Conservation (phyloP, 2,888 invertebrate species). For the Eugnorisma glareosa region DNA sequence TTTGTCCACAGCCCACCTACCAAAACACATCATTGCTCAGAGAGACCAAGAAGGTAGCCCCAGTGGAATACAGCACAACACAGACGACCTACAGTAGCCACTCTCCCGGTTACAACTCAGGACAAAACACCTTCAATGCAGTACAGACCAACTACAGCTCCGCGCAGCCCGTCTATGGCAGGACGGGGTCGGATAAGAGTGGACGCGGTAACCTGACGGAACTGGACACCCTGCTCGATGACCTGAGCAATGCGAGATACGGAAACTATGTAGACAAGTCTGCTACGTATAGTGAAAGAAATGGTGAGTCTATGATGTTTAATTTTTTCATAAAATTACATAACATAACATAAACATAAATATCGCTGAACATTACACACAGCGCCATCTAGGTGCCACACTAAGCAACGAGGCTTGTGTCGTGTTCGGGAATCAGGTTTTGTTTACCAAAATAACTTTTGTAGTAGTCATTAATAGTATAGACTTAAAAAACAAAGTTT, state of each 20-base stretch:
- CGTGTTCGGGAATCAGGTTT: too few relatives aligned
- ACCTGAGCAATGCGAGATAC: conserved; percentile 95
- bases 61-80: conserved; percentile 82
- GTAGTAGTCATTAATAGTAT: too few relatives aligned
- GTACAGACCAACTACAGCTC: conserved; percentile 42
- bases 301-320: conserved; percentile 74
- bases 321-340: too few relatives aligned
- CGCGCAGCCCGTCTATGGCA: conserved; percentile 78
- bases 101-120: conserved; percentile 70
- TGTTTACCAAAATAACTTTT: too few relatives aligned
- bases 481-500: too few relatives aligned
- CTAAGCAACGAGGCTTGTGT: too few relatives aligned
- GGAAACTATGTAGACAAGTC: conserved; percentile 85
- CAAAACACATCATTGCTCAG: conserved; percentile 88
- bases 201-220: conserved; percentile 95
- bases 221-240: conserved; percentile 97
- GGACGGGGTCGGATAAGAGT: conserved; percentile 76
- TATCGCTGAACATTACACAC: too few relatives aligned
- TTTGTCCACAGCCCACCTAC: conserved; percentile 92
- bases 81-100: conserved; percentile 74
- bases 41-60: conserved; percentile 71
- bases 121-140: conserved; percentile 44
- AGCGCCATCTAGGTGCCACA: too few relatives aligned
- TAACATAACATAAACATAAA: too few relatives aligned
- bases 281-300: conserved; percentile 77